These are phyloP conservation scores for Scolanthus callimorphus DNA, from an alignment of 92 coral and sea anemone species.

Conservation along the genomic window DNA sequence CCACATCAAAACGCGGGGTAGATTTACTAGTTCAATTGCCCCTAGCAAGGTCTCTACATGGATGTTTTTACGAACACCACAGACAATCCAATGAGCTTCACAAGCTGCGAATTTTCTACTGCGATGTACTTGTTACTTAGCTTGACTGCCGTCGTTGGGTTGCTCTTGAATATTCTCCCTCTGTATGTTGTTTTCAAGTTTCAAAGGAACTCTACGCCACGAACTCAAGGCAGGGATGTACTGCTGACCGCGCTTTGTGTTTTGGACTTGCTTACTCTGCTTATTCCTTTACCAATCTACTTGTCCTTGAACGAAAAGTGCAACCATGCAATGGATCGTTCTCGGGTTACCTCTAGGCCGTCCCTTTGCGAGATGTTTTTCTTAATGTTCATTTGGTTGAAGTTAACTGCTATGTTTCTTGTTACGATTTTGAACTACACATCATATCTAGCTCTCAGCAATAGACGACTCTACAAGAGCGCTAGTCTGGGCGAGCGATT, in stretches of 20 bases:
- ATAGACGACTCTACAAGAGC: constrained; percentile 37
- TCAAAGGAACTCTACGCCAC: constrained; percentile 18
- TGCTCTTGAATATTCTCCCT: constrained; percentile 53
- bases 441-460: constrained; percentile 61
- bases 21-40: too few species aligned
- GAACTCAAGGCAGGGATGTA: constrained; percentile 56
- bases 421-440: constrained; percentile 74
- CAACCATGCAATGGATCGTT: not conserved
- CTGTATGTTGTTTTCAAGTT: constrained; percentile 64
- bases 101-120: constrained; percentile 28
- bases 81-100: not conserved
- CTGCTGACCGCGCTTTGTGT: constrained; percentile 55
- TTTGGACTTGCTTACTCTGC: constrained; percentile 54
- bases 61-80: not conserved
- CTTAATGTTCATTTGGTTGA: constrained; percentile 74
- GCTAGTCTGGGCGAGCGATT: constrained; percentile 70
- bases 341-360: constrained; percentile 30
- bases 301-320: constrained; percentile 42
- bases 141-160: constrained; percentile 42
- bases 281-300: constrained; percentile 66
- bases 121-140: constrained; percentile 57
- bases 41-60: too few species aligned
- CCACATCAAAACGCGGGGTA: too few species aligned
- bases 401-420: constrained; percentile 64
- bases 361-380: constrained; percentile 80